These are phyloP conservation scores for Trimorus sp. DNA, from an alignment of 2,888 invertebrate species.

Conservation along the genomic window DNA sequence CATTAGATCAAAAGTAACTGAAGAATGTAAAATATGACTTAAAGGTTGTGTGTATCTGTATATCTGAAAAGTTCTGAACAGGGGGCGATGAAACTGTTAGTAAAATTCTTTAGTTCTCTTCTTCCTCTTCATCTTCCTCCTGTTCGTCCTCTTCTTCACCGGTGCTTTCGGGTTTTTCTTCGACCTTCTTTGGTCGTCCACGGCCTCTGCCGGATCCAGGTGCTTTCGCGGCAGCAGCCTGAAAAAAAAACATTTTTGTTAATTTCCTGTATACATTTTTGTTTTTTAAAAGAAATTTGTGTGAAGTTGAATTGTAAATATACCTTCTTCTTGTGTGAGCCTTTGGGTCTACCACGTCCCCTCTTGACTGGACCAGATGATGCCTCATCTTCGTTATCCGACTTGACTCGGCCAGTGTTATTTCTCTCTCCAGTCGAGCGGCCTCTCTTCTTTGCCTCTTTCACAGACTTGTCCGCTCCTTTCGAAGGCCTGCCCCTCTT, in stretches of 20 bases:
- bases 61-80: conserved; percentile 40
- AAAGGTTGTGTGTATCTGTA: conserved; percentile 58
- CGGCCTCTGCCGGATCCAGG: conserved; percentile 77
- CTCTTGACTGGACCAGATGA: conserved; percentile 78
- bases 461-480: conserved; percentile 73
- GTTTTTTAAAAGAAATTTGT: too few species aligned
- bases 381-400: conserved; percentile 79
- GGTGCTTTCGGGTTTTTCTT: conserved; percentile 80
- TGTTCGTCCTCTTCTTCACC: conserved; percentile 80
- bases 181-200: conserved; percentile 79
- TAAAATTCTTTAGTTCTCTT: conserved; percentile 75
- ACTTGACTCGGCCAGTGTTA: conserved; percentile 76
- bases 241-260: too few species aligned
- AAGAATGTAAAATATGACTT: conserved; percentile 66
- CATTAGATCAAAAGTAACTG: conserved; percentile 60
- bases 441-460: conserved; percentile 79
- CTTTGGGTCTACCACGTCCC: conserved; percentile 80
- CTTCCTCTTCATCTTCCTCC: conserved; percentile 80
- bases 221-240: conserved; percentile 75
- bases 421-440: conserved; percentile 77
- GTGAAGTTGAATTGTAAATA: too few species aligned
- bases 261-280: too few species aligned
- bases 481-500: conserved; percentile 80
- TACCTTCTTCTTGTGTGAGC: conserved; percentile 80
- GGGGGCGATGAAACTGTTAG: conserved; percentile 2